Evolutionary conservation across 2,888 invertebrate species (phyloP).

Genomic region (Arctia plantaginis): DNA sequence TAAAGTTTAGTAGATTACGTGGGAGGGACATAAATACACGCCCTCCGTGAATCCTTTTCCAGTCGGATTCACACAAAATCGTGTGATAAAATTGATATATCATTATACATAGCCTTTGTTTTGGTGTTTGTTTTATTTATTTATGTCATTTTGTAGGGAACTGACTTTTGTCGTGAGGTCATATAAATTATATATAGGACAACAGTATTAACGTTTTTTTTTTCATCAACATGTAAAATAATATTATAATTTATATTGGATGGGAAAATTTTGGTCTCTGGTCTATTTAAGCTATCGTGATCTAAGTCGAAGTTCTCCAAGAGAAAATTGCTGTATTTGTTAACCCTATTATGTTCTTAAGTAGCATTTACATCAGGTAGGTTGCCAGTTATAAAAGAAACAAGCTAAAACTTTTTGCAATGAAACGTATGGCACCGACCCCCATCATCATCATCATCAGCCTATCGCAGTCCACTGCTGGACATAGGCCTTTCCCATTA

Average conservation of each 20-base stretch:
- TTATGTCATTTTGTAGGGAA: background rate
- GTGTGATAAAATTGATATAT: constrained; percentile 6
- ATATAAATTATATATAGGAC: background rate
- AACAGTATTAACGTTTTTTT: background rate
- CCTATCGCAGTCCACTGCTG: too few relatives aligned
- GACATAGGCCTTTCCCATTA: too few relatives aligned
- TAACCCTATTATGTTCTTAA: too few relatives aligned
- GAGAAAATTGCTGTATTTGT: too few relatives aligned
- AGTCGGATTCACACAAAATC: constrained; percentile 10
- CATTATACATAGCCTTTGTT: background rate
- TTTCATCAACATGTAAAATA: background rate
- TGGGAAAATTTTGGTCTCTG: too few relatives aligned
- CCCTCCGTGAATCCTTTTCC: background rate
- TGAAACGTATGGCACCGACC: too few relatives aligned
- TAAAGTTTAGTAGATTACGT: constrained; percentile 1
- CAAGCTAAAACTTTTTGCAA: too few relatives aligned
- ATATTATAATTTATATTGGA: background rate
- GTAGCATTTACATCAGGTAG: too few relatives aligned
- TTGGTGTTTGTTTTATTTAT: background rate
- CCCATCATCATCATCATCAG: too few relatives aligned
- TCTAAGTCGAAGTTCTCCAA: too few relatives aligned
- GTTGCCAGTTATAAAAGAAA: too few relatives aligned
- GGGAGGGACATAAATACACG: constrained; percentile 9
- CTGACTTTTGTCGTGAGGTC: background rate
- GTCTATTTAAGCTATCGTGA: too few relatives aligned